phyloP scores from a whole-genome alignment of 2,113 vertebrate species.

The Pachyramphus minor region DNA sequence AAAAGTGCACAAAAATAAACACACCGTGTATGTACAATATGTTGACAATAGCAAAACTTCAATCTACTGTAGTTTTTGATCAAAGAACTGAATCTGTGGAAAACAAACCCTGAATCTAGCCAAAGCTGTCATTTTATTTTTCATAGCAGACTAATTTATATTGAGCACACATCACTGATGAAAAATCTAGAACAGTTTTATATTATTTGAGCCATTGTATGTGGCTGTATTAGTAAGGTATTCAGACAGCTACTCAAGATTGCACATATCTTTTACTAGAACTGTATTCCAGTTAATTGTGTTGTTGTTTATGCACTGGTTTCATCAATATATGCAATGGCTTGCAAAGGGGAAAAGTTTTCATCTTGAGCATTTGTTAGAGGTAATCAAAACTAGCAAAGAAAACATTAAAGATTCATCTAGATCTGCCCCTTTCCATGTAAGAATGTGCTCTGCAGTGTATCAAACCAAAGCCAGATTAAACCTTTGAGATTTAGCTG shows the following conservation, averaged over 20 bases:
- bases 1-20: conserved; percentile 60
- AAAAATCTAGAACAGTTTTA: conserved; percentile 66
- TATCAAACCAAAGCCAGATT: neutral
- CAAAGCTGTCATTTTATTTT: conserved; percentile 64
- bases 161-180: conserved; percentile 50
- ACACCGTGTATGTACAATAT: neutral
- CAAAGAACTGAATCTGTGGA: conserved; percentile 46
- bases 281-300: conserved; percentile 11
- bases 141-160: conserved; percentile 60
- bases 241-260: conserved; percentile 39
- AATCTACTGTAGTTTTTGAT: conserved; percentile 48
- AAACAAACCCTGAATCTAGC: conserved; percentile 34
- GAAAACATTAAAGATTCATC: neutral
- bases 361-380: conserved; percentile 4
- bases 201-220: conserved; percentile 7
- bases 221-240: conserved; percentile 4
- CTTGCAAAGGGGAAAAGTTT: conserved; percentile 48
- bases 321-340: conserved; percentile 38
- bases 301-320: conserved; percentile 40
- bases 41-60: conserved; percentile 25
- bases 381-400: conserved; percentile 26
- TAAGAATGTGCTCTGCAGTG: neutral
- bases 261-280: conserved; percentile 6
- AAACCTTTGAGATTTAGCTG: neutral
- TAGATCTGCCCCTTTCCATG: neutral